phyloP scores from a whole-genome alignment of 2,797 vertebrate species.

The Sarcophilus harrisii region DNA sequence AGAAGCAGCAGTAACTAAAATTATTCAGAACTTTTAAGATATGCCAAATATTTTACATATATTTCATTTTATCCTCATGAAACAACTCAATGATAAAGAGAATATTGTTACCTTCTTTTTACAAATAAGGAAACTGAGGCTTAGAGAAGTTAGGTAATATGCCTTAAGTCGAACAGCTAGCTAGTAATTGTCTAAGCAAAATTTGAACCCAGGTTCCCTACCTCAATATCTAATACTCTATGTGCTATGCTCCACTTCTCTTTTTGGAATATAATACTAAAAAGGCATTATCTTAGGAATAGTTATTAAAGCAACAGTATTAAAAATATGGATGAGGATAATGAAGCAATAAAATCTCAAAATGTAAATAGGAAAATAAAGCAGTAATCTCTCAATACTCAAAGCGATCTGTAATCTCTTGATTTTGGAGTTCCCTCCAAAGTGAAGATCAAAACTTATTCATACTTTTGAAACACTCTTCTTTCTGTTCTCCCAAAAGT shows the following conservation, averaged over 20 bases:
- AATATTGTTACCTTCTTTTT: too few species aligned
- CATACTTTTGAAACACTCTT: not conserved
- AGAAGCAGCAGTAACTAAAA: too few species aligned
- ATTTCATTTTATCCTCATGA: not conserved
- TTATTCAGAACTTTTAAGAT: not conserved
- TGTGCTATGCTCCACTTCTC: not conserved
- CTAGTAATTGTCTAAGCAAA: not conserved
- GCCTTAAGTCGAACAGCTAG: not conserved
- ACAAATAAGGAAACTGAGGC: not conserved
- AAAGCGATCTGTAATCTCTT: not conserved
- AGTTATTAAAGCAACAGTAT: not conserved
- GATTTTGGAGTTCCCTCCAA: not conserved
- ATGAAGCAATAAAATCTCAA: constrained; percentile 22
- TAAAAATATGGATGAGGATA: constrained; percentile 20
- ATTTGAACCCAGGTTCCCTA: not conserved
- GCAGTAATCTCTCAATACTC: not conserved
- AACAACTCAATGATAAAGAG: too few species aligned
- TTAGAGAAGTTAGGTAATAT: not conserved
- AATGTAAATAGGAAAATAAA: not conserved
- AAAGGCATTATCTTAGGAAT: not conserved
- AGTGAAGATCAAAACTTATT: not conserved
- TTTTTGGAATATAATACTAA: not conserved
- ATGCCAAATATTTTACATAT: not conserved
- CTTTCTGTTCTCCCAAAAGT: not conserved
- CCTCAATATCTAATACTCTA: not conserved